These are phyloP conservation scores for Perccottus glenii DNA, from an alignment of 2,113 vertebrate genomes.

Conservation along the genomic window DNA sequence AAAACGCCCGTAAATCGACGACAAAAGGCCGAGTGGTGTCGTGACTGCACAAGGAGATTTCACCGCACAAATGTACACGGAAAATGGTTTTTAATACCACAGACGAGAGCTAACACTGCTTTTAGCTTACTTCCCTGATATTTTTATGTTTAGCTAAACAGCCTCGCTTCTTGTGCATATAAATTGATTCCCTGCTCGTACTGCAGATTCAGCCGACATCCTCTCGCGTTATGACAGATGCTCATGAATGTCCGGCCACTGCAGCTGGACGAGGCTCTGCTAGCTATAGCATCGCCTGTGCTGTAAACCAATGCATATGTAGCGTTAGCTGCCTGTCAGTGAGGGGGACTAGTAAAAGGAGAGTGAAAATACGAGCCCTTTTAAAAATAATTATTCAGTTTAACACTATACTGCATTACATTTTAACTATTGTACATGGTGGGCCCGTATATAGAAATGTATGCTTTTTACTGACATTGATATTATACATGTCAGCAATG, in stretches of 20 bases:
- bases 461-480: too few species aligned
- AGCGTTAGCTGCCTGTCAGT: background rate
- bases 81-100: background rate
- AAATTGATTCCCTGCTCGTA: constrained; percentile 15
- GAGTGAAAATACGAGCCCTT: background rate
- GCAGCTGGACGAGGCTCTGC: constrained; percentile 53
- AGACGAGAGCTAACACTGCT: background rate
- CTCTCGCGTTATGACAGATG: constrained; percentile 53
- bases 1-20: constrained; percentile 34
- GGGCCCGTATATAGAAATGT: too few species aligned
- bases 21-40: constrained; percentile 60
- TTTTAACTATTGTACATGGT: too few species aligned
- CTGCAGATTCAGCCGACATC: constrained; percentile 46
- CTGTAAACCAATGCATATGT: constrained; percentile 12
- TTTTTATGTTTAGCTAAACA: background rate
- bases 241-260: constrained; percentile 49
- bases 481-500: too few species aligned
- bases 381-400: background rate
- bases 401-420: too few species aligned
- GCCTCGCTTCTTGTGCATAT: background rate
- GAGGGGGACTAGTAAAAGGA: background rate
- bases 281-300: constrained; percentile 10
- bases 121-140: background rate
- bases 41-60: constrained; percentile 61
- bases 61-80: constrained; percentile 34